Base-by-base conservation (phyloP, 2,113 vertebrate species). In the Notiomystis cincta region DNA sequence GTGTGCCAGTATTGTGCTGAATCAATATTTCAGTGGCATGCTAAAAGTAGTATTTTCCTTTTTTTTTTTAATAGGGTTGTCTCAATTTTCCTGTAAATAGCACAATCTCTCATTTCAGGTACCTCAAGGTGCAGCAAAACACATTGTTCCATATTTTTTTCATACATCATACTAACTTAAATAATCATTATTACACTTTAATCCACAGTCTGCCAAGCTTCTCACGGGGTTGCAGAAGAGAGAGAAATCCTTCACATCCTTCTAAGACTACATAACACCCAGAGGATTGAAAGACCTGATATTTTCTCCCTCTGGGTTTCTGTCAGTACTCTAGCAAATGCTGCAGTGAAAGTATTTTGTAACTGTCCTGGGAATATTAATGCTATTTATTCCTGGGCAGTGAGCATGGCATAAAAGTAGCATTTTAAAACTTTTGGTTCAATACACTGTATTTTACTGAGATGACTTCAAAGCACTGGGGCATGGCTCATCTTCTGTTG, bases 1-100 rank as follows among this genome's bases (percentile, higher is more conserved):
- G 5, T 33, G 18, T 60, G 69, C 8, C 33, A 58, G 19, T 42
- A 54, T 25, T 82, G 37, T 61, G 21, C n/a, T 33, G 40, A 76
- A 85, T 84, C 69, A 84, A 42, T 65, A 40, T 17, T 50, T 81
- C 1, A 2, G 14, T 7, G 6, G 6, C 18, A 35, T 13, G 25
- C 24, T 58, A 18, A 30, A 90, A 66, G 47, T 25, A 2, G 1
- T 10, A 2, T 2, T 4, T n/a, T 50, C 17, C 0, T 2, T 0
- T 23, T 51, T 42, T 47, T 54, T 58, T 62, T 47, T 57, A 38
- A 54, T n/a, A 54, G 5, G 7, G 9, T 50, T 67, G 18, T n/a
- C 38, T 87, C 82, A 58, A 33, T 31, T 67, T 64, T 82, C 38
- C 51, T 56, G 9, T 27, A 87, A 79, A 70, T 28, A 53, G n/a